Conservation (phyloP, 2,797 vertebrate species). For the Acropternis orthonyx region DNA sequence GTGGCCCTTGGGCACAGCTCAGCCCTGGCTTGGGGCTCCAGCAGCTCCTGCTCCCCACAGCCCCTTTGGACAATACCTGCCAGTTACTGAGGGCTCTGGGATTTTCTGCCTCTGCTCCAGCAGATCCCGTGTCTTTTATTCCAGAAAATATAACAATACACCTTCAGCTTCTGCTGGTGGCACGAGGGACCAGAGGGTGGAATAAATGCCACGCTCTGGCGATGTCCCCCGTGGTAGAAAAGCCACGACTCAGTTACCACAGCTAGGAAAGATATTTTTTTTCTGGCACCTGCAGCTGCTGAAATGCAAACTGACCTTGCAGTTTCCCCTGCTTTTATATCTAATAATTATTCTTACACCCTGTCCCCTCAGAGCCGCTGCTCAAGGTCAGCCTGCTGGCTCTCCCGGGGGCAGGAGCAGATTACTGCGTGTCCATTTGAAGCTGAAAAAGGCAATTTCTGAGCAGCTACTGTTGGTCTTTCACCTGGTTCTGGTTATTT, state of each 20-base stretch:
- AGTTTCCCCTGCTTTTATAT: background rate
- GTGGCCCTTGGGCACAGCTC: background rate
- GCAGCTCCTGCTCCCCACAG: background rate
- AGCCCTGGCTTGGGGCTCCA: fast-evolving
- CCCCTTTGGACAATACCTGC: background rate
- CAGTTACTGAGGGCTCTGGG: background rate
- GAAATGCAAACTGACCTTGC: constrained; percentile 29
- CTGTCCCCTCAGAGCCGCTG: background rate
- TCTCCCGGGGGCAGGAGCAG: background rate
- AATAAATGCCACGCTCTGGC: background rate
- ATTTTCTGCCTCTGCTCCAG: background rate
- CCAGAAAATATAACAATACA: fast-evolving
- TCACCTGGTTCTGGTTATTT: background rate
- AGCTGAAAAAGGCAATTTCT: background rate
- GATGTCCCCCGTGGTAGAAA: background rate
- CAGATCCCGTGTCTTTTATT: background rate
- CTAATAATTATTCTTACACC: background rate
- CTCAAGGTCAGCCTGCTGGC: background rate
- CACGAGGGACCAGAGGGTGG: background rate
- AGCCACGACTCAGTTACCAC: background rate
- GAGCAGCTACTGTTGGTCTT: fast-evolving
- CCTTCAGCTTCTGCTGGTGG: background rate
- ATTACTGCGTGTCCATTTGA: background rate
- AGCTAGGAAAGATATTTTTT: background rate
- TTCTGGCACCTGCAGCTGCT: constrained; percentile 12